phyloP scores from a whole-genome alignment of 1,140 invertebrate genomes.

The Drosophila subpulchrella region DNA sequence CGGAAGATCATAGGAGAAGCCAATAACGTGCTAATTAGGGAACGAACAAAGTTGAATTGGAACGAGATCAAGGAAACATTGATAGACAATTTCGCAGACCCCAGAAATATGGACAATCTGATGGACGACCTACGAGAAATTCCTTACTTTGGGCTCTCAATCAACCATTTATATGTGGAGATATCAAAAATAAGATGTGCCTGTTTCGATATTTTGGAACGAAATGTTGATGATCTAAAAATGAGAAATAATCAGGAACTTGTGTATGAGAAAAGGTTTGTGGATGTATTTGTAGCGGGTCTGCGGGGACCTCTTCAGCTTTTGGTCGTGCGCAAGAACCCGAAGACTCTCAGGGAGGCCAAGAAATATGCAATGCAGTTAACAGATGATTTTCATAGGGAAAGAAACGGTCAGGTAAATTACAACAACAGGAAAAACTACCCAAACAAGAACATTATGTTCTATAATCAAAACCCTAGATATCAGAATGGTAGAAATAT shows the following conservation, averaged over 20 bases:
- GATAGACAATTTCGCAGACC: background rate
- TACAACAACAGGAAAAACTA: background rate
- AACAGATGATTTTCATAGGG: background rate
- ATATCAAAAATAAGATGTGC: background rate
- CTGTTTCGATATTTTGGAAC: background rate
- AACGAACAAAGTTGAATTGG: background rate
- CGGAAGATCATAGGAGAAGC: background rate
- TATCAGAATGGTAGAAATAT: background rate
- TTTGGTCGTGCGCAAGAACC: background rate
- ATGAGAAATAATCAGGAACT: background rate
- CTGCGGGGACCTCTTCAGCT: background rate
- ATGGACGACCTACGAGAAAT: background rate
- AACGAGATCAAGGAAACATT: background rate
- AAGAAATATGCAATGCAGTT: background rate
- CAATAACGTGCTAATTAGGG: background rate
- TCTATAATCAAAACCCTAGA: background rate
- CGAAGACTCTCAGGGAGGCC: background rate
- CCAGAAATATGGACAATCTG: background rate
- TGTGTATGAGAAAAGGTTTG: background rate
- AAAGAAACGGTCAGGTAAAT: background rate
- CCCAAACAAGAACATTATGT: background rate
- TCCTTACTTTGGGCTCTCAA: background rate
- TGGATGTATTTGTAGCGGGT: background rate
- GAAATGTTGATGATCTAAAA: background rate
- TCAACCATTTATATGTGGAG: background rate